Evolutionary conservation across 2,888 invertebrate species (phyloP).

Genomic region (Lepas anatifera): DNA sequence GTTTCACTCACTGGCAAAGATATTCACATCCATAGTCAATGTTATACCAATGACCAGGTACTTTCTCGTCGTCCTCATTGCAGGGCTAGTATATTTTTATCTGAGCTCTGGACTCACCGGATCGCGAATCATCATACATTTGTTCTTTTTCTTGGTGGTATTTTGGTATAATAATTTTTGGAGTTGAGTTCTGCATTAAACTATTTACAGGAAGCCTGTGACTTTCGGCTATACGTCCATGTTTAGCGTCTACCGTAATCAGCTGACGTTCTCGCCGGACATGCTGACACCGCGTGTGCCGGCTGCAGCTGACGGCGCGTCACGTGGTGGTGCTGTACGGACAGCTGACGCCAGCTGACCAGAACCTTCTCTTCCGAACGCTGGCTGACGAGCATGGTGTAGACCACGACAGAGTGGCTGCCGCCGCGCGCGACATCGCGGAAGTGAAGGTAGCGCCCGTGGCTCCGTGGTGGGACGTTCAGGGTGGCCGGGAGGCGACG

Average conservation of each 20-base stretch:
- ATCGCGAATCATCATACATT: not conserved
- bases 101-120: no score
- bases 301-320: not conserved
- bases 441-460: not conserved
- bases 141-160: not conserved
- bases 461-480: not conserved
- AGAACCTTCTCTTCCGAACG: slow-evolving; percentile 33
- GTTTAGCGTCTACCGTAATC: not conserved
- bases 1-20: no score
- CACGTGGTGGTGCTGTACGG: not conserved
- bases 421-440: slow-evolving; percentile 28
- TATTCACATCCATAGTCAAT: no score
- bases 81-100: no score
- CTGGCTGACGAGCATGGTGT: slow-evolving; percentile 37
- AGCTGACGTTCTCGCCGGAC: no score
- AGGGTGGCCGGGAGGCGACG: not conserved
- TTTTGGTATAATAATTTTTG: no score
- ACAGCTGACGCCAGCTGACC: slow-evolving; percentile 27
- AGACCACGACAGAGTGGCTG: slow-evolving; percentile 34
- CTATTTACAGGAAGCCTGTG: not conserved
- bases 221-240: not conserved
- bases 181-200: no score
- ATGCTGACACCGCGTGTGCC: not conserved
- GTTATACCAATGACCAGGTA: no score
- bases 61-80: no score